These are phyloP conservation scores for Drosophila differens DNA, from an alignment of 2,888 invertebrate species.

Conservation along the genomic window DNA sequence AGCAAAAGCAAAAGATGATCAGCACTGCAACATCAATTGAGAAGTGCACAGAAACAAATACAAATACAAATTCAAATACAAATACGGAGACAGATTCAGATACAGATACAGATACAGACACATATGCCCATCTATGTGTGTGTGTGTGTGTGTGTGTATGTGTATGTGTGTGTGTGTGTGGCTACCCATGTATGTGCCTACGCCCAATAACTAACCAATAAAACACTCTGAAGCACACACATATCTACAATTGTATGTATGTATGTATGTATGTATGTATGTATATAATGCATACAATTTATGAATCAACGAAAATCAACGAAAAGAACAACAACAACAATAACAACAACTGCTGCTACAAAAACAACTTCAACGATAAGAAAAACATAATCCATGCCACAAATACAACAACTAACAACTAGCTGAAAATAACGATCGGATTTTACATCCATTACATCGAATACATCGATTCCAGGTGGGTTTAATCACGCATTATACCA, in stretches of 20 bases:
- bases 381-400: neutral
- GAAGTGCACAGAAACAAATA: constrained; percentile 14
- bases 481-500: neutral
- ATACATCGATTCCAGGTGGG: neutral
- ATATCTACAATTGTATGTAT: neutral
- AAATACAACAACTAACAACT: neutral
- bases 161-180: constrained; percentile 6
- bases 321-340: neutral
- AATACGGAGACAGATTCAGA: constrained; percentile 19
- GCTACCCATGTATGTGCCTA: constrained; percentile 16
- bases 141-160: neutral
- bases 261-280: neutral
- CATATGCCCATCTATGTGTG: constrained; percentile 1
- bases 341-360: neutral
- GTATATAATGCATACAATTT: neutral
- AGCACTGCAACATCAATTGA: constrained; percentile 25
- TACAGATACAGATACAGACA: neutral
- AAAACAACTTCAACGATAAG: neutral
- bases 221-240: constrained; percentile 9
- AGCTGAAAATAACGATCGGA: neutral
- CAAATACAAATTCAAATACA: neutral
- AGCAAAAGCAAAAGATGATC: constrained; percentile 26
- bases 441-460: neutral
- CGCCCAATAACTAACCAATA: constrained; percentile 29
- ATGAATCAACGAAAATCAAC: neutral